Conservation (phyloP, 1,140 invertebrate genomes). For the Caenorhabditis brenneri region DNA sequence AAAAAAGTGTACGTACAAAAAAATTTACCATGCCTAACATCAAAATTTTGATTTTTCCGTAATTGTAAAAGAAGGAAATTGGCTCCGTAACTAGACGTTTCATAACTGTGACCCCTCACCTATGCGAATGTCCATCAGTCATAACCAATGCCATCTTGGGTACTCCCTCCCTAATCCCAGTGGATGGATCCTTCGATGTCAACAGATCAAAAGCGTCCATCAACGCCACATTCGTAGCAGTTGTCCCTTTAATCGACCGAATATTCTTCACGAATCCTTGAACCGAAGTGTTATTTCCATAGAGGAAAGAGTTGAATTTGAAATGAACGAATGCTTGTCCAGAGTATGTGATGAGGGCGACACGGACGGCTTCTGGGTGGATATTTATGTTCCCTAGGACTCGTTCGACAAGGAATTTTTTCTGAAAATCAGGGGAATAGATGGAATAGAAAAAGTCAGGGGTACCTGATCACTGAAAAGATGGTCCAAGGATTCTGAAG, state of each 20-base stretch:
- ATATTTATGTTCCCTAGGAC: constrained; percentile 68
- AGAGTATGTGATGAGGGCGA: constrained; percentile 68
- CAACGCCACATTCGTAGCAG: constrained; percentile 65
- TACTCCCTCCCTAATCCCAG: constrained; percentile 60
- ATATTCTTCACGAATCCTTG: constrained; percentile 48
- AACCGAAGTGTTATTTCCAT: constrained; percentile 64
- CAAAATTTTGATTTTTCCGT: too few species aligned
- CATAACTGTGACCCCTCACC: constrained; percentile 23
- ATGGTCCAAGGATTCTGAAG: constrained; percentile 66
- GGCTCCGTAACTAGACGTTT: too few species aligned
- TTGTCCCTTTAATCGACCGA: constrained; percentile 68
- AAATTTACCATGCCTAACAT: too few species aligned
- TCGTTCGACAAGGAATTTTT: constrained; percentile 62
- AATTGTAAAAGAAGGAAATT: too few species aligned
- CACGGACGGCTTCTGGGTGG: constrained; percentile 67
- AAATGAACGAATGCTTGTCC: constrained; percentile 67
- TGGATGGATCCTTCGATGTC: constrained; percentile 56
- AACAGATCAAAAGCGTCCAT: constrained; percentile 62
- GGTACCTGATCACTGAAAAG: constrained; percentile 66
- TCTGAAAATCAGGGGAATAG: neutral
- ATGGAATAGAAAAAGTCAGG: neutral
- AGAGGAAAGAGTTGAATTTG: constrained; percentile 64
- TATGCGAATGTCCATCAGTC: constrained; percentile 65
- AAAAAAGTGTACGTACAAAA: too few species aligned
- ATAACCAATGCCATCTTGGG: constrained; percentile 64